A percentile compares a stretch with the other conserved stretches of the same genome.
phyloP scores from a whole-genome alignment of 1,140 invertebrate genomes.

The Andrena cerasifolii region DNA sequence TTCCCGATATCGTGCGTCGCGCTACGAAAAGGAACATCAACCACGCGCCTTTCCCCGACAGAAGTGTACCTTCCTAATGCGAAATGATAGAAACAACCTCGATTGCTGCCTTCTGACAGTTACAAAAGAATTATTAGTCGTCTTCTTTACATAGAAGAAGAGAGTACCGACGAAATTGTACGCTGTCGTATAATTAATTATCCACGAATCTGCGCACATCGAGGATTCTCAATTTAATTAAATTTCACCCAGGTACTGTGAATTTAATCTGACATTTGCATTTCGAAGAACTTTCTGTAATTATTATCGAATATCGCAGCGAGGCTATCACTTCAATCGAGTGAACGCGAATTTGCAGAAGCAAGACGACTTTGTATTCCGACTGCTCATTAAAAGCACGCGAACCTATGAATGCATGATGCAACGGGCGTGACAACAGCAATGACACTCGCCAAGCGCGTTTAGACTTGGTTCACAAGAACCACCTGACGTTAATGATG shows the following conservation, averaged over 20 bases:
- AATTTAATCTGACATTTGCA: background rate
- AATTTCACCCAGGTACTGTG: background rate
- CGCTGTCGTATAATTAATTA: background rate
- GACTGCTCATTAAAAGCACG: too few species aligned
- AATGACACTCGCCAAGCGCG: background rate
- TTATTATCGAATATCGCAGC: background rate
- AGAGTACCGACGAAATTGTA: background rate
- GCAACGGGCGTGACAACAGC: background rate
- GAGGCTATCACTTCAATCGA: background rate
- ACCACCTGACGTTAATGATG: conserved; percentile 43
- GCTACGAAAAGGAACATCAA: conserved; percentile 47
- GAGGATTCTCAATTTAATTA: background rate
- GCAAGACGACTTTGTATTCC: too few species aligned
- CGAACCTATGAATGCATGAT: background rate
- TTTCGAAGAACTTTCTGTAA: background rate
- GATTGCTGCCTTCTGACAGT: conserved; percentile 34
- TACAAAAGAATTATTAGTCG: background rate
- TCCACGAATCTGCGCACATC: too few species aligned
- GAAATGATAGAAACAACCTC: conserved; percentile 3
- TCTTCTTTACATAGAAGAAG: background rate
- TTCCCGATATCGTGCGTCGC: conserved; percentile 44
- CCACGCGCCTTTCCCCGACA: conserved; percentile 39
- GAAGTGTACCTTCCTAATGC: too few species aligned
- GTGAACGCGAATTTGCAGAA: background rate
- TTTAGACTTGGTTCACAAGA: conserved; percentile 39